These are phyloP conservation scores for Cynocephalus volans DNA, from an alignment of 2,113 vertebrate genomes.

Conservation along the genomic window DNA sequence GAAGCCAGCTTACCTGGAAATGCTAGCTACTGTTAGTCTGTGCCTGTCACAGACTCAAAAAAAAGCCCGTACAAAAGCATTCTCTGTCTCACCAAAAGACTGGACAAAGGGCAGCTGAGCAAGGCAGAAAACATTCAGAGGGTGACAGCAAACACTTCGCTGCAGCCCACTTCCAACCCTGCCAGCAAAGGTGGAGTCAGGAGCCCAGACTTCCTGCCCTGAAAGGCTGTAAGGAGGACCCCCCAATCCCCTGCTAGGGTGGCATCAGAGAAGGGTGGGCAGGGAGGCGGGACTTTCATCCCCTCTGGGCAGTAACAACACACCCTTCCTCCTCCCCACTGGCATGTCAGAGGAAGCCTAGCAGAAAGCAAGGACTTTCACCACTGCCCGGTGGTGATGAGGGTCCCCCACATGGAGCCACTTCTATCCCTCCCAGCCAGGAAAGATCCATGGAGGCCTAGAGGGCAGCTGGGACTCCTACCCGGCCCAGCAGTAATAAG, in stretches of 20 bases:
- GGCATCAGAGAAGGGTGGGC: not conserved
- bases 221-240: not conserved
- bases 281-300: too few species aligned
- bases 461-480: not conserved
- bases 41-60: not conserved
- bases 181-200: rapidly evolving
- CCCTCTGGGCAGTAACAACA: not conserved
- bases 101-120: not conserved
- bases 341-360: not conserved
- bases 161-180: rapidly evolving
- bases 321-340: too few species aligned
- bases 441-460: not conserved
- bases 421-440: not conserved
- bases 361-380: not conserved
- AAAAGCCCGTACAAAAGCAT: not conserved
- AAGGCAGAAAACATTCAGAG: not conserved
- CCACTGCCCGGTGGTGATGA: not conserved
- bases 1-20: not conserved
- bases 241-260: not conserved
- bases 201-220: too few species aligned
- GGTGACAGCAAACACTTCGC: not conserved
- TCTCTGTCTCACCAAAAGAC: not conserved
- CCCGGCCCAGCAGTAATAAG: not conserved
- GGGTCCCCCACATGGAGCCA: too few species aligned
- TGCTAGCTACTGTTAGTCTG: too few species aligned